A percentile compares a stretch with the other conserved stretches of the same genome.
These are phyloP conservation scores for Caenorhabditis sp. DNA, from an alignment of 2,888 invertebrate genomes.

Conservation along the genomic window DNA sequence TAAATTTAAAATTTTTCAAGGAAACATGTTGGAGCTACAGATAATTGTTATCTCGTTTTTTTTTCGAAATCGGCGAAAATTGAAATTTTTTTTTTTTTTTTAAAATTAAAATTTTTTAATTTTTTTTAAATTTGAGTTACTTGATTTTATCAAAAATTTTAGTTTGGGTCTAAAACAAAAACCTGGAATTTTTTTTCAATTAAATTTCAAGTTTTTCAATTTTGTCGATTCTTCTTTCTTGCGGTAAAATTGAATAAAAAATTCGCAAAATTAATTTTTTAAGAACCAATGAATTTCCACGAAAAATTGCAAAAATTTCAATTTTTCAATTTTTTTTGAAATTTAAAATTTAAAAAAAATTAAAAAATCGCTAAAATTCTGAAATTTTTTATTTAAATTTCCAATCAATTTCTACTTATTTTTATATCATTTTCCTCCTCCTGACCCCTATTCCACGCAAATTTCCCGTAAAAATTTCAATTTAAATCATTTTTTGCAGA, in stretches of 20 bases:
- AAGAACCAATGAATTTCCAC: background rate
- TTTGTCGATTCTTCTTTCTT: no score
- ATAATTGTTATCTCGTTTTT: no score
- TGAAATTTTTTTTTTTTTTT: background rate
- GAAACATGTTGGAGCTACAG: no score
- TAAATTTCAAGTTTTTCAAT: background rate
- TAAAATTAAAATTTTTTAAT: background rate
- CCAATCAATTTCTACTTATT: background rate
- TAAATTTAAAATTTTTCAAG: slow-evolving; percentile 38
- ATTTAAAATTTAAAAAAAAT: no score
- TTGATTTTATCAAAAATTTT: no score
- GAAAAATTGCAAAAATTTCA: no score
- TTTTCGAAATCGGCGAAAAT: background rate
- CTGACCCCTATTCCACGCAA: no score
- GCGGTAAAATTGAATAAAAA: background rate
- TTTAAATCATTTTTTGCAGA: slow-evolving; percentile 39
- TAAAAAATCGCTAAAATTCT: background rate
- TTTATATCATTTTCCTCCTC: slow-evolving; percentile 8
- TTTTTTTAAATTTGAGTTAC: background rate
- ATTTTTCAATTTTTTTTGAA: no score
- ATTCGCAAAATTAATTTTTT: background rate
- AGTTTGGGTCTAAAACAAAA: background rate
- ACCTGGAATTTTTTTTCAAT: background rate
- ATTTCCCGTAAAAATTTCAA: no score
- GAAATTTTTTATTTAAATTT: background rate